Conservation (phyloP, 2,888 invertebrate genomes). For the Pandemis corylana region DNA sequence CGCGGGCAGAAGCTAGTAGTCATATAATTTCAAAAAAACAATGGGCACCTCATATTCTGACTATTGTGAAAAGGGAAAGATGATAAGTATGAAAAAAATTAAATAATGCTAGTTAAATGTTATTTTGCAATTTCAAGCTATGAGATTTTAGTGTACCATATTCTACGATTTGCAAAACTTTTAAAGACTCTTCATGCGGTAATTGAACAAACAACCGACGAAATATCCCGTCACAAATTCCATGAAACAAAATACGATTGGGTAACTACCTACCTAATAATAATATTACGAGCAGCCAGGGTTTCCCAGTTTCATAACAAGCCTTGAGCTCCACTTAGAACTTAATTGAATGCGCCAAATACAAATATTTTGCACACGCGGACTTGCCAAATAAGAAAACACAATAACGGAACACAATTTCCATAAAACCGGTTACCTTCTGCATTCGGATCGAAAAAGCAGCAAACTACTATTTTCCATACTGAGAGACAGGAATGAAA, state of each 20-base stretch:
- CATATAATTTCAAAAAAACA: too few relatives aligned
- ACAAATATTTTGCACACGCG: conserved; percentile 17
- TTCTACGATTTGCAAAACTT: too few relatives aligned
- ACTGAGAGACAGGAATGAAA: conserved; percentile 35
- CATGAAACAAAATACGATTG: too few relatives aligned
- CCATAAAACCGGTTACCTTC: conserved; percentile 41
- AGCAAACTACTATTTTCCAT: conserved; percentile 37
- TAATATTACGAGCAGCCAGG: not conserved
- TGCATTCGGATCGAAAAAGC: conserved; percentile 39
- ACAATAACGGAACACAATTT: conserved; percentile 38
- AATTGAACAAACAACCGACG: too few relatives aligned
- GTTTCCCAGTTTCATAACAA: conserved; percentile 7
- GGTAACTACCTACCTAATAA: not conserved
- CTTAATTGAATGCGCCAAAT: conserved; percentile 28
- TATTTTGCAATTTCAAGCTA: too few relatives aligned
- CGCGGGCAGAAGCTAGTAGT: too few relatives aligned
- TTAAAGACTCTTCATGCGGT: not conserved
- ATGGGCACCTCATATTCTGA: too few relatives aligned
- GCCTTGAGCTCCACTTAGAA: conserved; percentile 10
- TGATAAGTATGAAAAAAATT: not conserved
- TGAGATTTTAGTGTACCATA: not conserved
- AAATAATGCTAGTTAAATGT: too few relatives aligned
- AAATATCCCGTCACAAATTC: too few relatives aligned
- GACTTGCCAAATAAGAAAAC: conserved; percentile 25
- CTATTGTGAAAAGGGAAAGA: not conserved